Percentiles rank a stretch among this genome's conserved stretches.
phyloP scores from a whole-genome alignment of 2,888 invertebrate genomes.

The Oxycera nigricornis region DNA sequence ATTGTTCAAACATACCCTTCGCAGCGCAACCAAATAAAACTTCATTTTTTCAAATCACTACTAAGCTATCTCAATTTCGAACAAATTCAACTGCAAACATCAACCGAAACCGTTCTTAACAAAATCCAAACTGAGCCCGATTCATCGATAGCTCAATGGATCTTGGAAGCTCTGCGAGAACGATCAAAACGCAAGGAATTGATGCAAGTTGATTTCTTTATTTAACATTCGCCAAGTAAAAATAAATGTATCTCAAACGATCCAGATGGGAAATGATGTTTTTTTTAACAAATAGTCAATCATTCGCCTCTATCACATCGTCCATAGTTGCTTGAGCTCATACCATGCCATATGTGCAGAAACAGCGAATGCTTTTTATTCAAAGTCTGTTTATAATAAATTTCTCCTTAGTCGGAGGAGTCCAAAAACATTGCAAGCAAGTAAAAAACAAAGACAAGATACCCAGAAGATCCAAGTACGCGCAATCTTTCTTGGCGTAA shows the following conservation, averaged over 20 bases:
- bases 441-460: neutral
- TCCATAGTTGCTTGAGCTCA: neutral
- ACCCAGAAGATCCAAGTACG: neutral
- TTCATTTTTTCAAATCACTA: neutral
- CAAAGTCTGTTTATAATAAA: conserved; percentile 35
- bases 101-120: neutral
- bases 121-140: conserved; percentile 11
- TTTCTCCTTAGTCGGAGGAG: neutral
- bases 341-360: conserved; percentile 37
- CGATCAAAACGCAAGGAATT: neutral
- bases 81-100: neutral
- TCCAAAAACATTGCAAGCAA: neutral
- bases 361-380: conserved; percentile 21
- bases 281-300: neutral
- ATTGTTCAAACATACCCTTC: neutral
- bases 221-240: neutral
- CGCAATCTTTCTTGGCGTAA: neutral
- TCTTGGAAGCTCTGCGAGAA: neutral
- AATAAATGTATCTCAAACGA: neutral
- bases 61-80: neutral
- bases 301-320: neutral
- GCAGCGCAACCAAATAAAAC: neutral
- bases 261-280: conserved; percentile 28
- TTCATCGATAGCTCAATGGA: conserved; percentile 4
- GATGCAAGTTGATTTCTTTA: conserved; percentile 30